Evolutionary conservation across 2,888 invertebrate species (phyloP).

Genomic region (Carabus problematicus): DNA sequence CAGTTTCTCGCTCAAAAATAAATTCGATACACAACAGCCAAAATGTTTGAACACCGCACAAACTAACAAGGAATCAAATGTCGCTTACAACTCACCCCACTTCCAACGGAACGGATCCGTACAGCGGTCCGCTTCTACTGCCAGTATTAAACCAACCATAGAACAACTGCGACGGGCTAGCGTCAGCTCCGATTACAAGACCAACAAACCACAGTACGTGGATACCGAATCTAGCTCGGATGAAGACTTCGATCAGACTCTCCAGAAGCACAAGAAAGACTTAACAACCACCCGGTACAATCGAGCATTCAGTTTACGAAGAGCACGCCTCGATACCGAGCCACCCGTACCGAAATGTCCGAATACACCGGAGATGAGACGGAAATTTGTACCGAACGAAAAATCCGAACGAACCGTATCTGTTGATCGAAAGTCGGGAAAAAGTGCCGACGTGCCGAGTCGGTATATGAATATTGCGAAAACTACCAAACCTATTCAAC

Average conservation of each 20-base stretch:
- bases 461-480: slow-evolving; percentile 56
- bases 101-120: slow-evolving; percentile 52
- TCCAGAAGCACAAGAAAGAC: slow-evolving; percentile 55
- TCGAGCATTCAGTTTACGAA: slow-evolving; percentile 73
- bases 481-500: slow-evolving; percentile 46
- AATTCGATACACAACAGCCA: slow-evolving; percentile 50
- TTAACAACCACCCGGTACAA: slow-evolving; percentile 70
- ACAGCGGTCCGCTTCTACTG: slow-evolving; percentile 61
- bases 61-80: slow-evolving; percentile 52
- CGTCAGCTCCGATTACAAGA: slow-evolving; percentile 47
- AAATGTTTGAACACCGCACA: slow-evolving; percentile 45
- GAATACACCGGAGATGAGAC: slow-evolving; percentile 68
- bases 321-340: slow-evolving; percentile 66
- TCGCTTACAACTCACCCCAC: slow-evolving; percentile 52
- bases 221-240: slow-evolving; percentile 62
- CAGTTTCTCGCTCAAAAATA: slow-evolving; percentile 65
- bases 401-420: slow-evolving; percentile 57
- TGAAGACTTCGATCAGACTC: slow-evolving; percentile 60
- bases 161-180: slow-evolving; percentile 50
- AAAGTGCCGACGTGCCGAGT: slow-evolving; percentile 56
- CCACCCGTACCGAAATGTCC: slow-evolving; percentile 63
- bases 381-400: slow-evolving; percentile 60
- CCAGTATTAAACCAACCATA: slow-evolving; percentile 56
- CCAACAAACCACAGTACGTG: slow-evolving; percentile 51
- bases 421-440: slow-evolving; percentile 56